Evolutionary conservation across 2,888 invertebrate genomes (phyloP).

Genomic region (Tortricodes alternella): DNA sequence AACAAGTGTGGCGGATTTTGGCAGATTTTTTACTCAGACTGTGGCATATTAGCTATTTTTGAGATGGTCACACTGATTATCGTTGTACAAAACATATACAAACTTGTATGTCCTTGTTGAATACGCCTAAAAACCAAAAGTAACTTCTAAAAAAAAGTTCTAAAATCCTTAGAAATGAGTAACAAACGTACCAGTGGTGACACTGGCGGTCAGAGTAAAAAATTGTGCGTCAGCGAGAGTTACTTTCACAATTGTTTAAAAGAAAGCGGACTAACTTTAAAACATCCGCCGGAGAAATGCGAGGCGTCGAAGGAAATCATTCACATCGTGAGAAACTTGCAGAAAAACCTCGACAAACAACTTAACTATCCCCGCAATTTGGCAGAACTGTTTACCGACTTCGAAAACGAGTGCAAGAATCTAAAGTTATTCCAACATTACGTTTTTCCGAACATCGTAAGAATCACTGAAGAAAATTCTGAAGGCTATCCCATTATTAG

Average conservation of each 20-base stretch:
- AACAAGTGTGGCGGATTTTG: neutral
- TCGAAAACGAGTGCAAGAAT: slow-evolving; percentile 62
- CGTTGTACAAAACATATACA: too few species aligned
- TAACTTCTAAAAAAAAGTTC: neutral
- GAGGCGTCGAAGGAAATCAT: slow-evolving; percentile 66
- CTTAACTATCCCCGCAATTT: slow-evolving; percentile 80
- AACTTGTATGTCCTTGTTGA: too few species aligned
- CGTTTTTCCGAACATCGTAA: slow-evolving; percentile 66
- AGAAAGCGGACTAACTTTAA: slow-evolving; percentile 62
- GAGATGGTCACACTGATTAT: too few species aligned
- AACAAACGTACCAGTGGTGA: slow-evolving; percentile 36
- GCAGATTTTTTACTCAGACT: neutral
- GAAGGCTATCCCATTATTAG: slow-evolving; percentile 63
- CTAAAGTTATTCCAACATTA: slow-evolving; percentile 54
- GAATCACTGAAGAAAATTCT: slow-evolving; percentile 49
- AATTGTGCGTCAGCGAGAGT: slow-evolving; percentile 40
- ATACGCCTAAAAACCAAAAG: too few species aligned
- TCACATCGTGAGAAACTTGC: slow-evolving; percentile 73
- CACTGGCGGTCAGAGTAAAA: slow-evolving; percentile 47
- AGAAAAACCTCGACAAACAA: slow-evolving; percentile 63
- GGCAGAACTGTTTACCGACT: slow-evolving; percentile 76
- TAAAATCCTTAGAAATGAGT: slow-evolving; percentile 4
- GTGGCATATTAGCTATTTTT: too few species aligned
- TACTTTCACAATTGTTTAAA: slow-evolving; percentile 55
- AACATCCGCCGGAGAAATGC: slow-evolving; percentile 61